Evolutionary conservation across 1,140 invertebrate genomes (phyloP), one percentile per base, ranked within the genome.

Genomic region (Cydia splendana): DNA sequence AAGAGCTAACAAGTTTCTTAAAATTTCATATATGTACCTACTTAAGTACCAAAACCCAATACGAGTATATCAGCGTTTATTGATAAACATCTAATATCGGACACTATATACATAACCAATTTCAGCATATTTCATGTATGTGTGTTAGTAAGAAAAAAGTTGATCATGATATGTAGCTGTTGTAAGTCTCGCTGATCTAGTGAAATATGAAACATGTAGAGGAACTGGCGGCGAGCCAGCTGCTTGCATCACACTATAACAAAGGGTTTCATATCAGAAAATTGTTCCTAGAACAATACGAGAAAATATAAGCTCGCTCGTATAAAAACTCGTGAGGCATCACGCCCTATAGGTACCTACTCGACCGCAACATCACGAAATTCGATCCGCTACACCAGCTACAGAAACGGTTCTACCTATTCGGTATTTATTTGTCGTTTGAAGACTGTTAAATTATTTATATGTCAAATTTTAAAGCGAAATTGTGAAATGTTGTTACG

Each of bases 231-330:
- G 67, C 78, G 78, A 84, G 88, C 88, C 88, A 90, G 84, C 78
- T 83, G 85, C 82, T 87, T 81, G 85, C 87, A 85, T 85, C 86
- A 84, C 86, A 82, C 84, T 87, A 78, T 82, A 87, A 90, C 88
- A 88, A 90, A 90, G 86, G 83, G 85, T 84, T 87, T 90, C 86
- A 88, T 87, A 88, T 88, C 86, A 86, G 88, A 82, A 87, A 88
- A 87, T 88, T 87, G 82, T 87, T 86, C 82, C 81, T 85, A 88
- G 84, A 89, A 89, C 88, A 89, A 89, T 87, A 83, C 82, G 79
- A 82, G 84, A 82, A 87, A 87, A 86, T 85, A 86, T 86, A 82
- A 84, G 84, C 80, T 78, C 79, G 65, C 80, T 87, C 79, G 82
- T 83, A 79, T 80, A 82, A 82, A 79, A 79, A 81, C 78, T 78